Evolutionary conservation across 2,113 vertebrate genomes (phyloP), one percentile per base, ranked within the genome.

Genomic region (Apeltes quadracus): DNA sequence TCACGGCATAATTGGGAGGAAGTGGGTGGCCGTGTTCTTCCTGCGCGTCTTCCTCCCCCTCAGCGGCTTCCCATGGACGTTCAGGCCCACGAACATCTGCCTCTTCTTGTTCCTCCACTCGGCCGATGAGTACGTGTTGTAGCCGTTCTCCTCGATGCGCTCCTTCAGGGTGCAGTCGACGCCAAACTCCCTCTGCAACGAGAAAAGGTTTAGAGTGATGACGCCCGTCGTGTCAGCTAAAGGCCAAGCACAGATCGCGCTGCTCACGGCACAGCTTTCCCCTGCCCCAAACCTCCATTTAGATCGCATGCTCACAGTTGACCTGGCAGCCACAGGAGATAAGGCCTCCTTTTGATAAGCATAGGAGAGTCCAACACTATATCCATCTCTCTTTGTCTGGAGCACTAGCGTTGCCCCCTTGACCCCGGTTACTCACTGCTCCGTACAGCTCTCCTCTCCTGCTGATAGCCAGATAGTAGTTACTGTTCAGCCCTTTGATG

Each of bases 61-160:
- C 82, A 96, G 93, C 5, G 96, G 95, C 79, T 90, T 94, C 77
- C 97, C 97, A 48, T 95, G 96, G 66, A 96, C 95, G 48, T 95
- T 99, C 76, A 99, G 84, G n/a, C 96, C 96, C 78, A 98, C 95
- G 51, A 98, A 99, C 97, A 99, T 98, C 89, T 97, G 95, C 63
- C 95, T 94, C 84, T 95, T 96, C 11, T 96, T 97, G 88, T 96
- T 95, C 85, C 93, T 96, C 97, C 97, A 98, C 88, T 95, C 92
- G 23, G 96, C 95, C 2, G 97, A 98, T 0, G 97, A 96, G 0
- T 99, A 99, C 1, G 97, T 99, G 83, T 99, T 99, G 88, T 99
- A 99, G 72, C 97, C 97, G 3, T 98, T 99, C 93, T 99, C 97
- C 91, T 99, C 96, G 79, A 99, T 99, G 44, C 97, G 93, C 86